Percentiles rank a stretch among this genome's conserved stretches.
These are phyloP conservation scores for Cyprinodon variegatus DNA, from an alignment of 2,113 vertebrate genomes.

Conservation along the genomic window DNA sequence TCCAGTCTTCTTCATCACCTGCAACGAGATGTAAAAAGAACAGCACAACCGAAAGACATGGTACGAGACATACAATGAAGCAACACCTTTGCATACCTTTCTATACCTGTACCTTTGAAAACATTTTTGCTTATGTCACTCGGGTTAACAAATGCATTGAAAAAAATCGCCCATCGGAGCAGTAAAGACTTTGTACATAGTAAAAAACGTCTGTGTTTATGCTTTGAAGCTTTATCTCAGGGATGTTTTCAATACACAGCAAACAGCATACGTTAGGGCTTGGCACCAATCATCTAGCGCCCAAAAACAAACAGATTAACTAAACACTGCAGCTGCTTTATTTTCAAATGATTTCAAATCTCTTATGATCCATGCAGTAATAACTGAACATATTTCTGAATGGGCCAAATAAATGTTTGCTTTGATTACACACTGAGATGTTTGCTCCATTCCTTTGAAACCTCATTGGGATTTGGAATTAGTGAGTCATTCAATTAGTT, in stretches of 20 bases:
- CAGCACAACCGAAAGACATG: no score
- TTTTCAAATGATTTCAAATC: conserved; percentile 6
- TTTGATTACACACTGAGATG: conserved; percentile 1
- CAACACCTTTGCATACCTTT: no score
- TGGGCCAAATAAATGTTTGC: background rate
- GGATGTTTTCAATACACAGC: background rate
- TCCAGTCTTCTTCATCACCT: no score
- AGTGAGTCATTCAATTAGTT: background rate
- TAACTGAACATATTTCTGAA: background rate
- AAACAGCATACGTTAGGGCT: background rate
- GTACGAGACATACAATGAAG: no score
- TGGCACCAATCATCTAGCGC: background rate
- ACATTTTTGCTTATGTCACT: no score
- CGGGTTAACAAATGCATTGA: no score
- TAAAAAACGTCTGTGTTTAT: background rate
- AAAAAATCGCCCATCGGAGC: background rate
- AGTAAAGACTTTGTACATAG: background rate
- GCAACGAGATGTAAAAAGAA: no score
- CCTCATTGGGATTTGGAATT: background rate
- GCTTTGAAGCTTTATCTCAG: background rate
- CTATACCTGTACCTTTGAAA: no score
- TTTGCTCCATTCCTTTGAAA: background rate
- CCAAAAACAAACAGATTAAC: background rate
- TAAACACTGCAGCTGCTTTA: conserved; percentile 1
- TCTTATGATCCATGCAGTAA: background rate